phyloP scores from a whole-genome alignment of 2,113 vertebrate genomes.

The Seriola quinqueradiata region DNA sequence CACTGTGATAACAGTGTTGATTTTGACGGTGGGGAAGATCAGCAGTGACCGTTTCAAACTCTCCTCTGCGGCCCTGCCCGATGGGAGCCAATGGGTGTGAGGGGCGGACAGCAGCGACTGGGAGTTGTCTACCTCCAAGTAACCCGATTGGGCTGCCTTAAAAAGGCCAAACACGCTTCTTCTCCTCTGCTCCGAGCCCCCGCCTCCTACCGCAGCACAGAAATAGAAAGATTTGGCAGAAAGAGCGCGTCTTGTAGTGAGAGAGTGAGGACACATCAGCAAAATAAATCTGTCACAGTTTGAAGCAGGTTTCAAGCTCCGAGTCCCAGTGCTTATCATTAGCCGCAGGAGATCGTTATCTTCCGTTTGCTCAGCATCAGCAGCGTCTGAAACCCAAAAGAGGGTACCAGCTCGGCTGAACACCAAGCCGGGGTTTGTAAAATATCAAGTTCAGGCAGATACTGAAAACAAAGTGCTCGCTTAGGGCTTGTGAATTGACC shows the following conservation, averaged over 20 bases:
- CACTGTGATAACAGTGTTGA: constrained; percentile 61
- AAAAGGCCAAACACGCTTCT: constrained; percentile 72
- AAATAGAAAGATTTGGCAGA: constrained; percentile 73
- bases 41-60: background rate
- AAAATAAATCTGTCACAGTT: background rate
- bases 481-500: background rate
- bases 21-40: constrained; percentile 18
- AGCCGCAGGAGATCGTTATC: background rate
- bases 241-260: background rate
- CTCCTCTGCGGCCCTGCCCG: background rate
- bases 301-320: background rate
- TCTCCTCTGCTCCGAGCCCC: constrained; percentile 34
- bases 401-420: constrained; percentile 18
- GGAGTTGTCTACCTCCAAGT: constrained; percentile 83
- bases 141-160: constrained; percentile 81
- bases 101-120: constrained; percentile 68
- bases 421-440: constrained; percentile 40
- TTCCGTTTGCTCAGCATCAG: constrained; percentile 13
- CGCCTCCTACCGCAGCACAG: constrained; percentile 56
- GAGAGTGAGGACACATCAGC: constrained; percentile 34
- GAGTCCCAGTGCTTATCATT: background rate
- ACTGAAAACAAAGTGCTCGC: background rate
- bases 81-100: constrained; percentile 69
- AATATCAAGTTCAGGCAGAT: background rate
- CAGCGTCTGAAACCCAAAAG: background rate